These are phyloP conservation scores for Sebastes schlegelii DNA, from an alignment of 2,113 vertebrate genomes.

Conservation along the genomic window DNA sequence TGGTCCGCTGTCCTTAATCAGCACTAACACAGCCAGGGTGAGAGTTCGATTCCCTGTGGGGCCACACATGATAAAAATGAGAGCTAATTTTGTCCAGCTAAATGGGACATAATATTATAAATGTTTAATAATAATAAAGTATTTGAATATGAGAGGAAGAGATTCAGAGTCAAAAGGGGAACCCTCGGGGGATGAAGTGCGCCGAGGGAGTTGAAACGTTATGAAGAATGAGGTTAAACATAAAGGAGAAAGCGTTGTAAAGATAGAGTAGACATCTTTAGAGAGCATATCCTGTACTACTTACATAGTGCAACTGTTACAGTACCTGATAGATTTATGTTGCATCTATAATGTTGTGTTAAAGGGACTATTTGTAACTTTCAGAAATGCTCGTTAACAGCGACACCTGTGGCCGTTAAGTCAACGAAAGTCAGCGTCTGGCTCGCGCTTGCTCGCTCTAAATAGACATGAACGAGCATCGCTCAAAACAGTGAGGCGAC, in stretches of 20 bases:
- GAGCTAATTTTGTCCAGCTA: slow-evolving; percentile 22
- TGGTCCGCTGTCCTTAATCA: slow-evolving; percentile 58
- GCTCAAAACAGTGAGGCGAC: too few relatives aligned
- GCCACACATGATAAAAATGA: slow-evolving; percentile 41
- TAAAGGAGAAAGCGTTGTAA: slow-evolving; percentile 15
- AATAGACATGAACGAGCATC: too few relatives aligned
- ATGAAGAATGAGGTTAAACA: slow-evolving; percentile 39
- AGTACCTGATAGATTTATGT: background rate
- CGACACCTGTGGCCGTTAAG: too few relatives aligned
- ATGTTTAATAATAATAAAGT: slow-evolving; percentile 62
- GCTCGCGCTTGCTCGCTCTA: too few relatives aligned
- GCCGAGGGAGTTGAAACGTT: slow-evolving; percentile 33
- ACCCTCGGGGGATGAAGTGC: slow-evolving; percentile 25
- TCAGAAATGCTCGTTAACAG: too few relatives aligned
- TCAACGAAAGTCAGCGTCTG: too few relatives aligned
- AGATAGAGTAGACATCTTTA: slow-evolving; percentile 17
- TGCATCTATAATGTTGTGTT: background rate
- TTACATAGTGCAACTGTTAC: slow-evolving; percentile 8
- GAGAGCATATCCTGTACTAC: background rate
- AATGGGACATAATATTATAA: slow-evolving; percentile 47
- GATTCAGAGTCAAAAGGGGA: slow-evolving; percentile 20
- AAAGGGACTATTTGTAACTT: too few relatives aligned
- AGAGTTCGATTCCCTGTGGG: slow-evolving; percentile 59
- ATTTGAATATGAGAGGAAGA: slow-evolving; percentile 27
- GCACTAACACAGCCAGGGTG: slow-evolving; percentile 48